Conservation (phyloP, 2,797 vertebrate genomes). For the Numenius phaeopus region DNA sequence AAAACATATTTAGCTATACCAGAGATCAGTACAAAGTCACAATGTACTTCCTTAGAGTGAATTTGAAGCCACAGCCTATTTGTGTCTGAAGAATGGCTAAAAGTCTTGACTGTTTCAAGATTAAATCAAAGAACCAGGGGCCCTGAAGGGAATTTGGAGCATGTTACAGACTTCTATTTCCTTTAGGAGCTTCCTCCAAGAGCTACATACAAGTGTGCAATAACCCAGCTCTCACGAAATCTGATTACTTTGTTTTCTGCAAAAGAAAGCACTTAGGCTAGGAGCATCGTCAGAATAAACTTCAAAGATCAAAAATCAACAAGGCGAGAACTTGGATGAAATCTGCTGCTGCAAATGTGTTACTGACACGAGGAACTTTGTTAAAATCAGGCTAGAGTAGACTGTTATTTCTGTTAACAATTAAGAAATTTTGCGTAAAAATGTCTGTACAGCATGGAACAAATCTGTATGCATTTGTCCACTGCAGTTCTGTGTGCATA, state of each 20-base stretch:
- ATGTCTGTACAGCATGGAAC: neutral
- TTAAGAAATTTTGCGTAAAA: neutral
- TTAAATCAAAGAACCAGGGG: slow-evolving; percentile 35
- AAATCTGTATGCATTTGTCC: neutral
- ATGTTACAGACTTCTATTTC: slow-evolving; percentile 15
- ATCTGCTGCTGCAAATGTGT: neutral
- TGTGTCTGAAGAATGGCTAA: slow-evolving; percentile 10
- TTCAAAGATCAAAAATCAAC: neutral
- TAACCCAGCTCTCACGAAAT: slow-evolving; percentile 1
- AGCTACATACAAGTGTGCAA: slow-evolving; percentile 6
- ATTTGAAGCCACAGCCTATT: slow-evolving; percentile 33
- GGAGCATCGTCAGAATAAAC: neutral
- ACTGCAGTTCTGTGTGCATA: neutral
- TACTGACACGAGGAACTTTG: neutral
- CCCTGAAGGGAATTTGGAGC: slow-evolving; percentile 46
- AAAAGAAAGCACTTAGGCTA: neutral
- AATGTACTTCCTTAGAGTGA: neutral
- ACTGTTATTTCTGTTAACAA: neutral
- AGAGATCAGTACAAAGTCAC: neutral
- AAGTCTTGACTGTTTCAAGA: slow-evolving; percentile 17
- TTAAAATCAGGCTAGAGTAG: neutral
- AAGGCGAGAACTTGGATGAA: neutral
- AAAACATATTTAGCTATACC: neutral
- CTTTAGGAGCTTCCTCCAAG: slow-evolving; percentile 34
- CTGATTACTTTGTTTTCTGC: slow-evolving; percentile 1